Evolutionary conservation across 2,113 vertebrate species (phyloP).

Genomic region (Phoenicopterus ruber): DNA sequence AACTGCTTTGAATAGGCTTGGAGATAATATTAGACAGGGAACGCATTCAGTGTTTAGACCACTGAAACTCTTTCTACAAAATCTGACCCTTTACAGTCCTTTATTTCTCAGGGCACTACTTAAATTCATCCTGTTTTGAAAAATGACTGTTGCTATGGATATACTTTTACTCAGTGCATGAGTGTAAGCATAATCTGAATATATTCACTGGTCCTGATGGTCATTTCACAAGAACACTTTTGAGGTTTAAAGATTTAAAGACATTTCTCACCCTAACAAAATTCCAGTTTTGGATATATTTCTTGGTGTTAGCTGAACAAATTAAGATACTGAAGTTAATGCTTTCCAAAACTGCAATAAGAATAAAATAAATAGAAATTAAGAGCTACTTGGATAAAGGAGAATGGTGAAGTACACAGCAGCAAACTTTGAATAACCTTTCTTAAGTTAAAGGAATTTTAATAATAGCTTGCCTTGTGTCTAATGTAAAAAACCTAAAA

Average conservation of each 20-base stretch:
- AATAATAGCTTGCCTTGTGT: not conserved
- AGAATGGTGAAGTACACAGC: not conserved
- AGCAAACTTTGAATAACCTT: not conserved
- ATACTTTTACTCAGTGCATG: fast-evolving
- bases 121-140: not conserved
- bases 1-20: constrained; percentile 18
- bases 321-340: not conserved
- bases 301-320: not conserved
- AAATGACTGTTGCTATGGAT: not conserved
- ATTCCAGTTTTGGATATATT: not conserved
- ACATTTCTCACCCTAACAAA: not conserved
- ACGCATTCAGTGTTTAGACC: constrained; percentile 3
- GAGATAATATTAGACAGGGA: not conserved
- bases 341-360: not conserved
- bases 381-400: not conserved
- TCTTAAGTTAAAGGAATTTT: not conserved
- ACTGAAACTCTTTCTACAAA: not conserved
- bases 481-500: not conserved
- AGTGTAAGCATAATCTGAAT: not conserved
- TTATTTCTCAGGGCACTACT: not conserved
- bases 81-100: not conserved
- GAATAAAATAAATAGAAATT: not conserved
- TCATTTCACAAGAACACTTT: not conserved
- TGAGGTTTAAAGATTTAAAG: not conserved
- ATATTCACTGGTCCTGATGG: not conserved